phyloP scores from a whole-genome alignment of 2,888 invertebrate species.

The Pollenia labialis region DNA sequence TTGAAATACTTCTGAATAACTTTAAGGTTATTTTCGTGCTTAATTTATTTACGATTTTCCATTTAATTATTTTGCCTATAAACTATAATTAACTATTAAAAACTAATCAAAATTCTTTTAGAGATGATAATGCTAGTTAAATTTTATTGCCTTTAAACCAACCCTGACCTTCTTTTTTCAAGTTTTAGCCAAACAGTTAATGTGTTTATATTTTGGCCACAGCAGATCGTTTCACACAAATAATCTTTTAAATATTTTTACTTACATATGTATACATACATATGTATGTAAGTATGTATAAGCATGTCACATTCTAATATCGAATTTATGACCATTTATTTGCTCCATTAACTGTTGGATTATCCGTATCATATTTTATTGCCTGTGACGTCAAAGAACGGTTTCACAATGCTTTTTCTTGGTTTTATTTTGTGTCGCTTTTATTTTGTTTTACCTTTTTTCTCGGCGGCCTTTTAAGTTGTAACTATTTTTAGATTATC shows the following conservation, averaged over 20 bases:
- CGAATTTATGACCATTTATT: constrained; percentile 20
- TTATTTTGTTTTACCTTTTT: background rate
- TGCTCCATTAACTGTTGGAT: constrained; percentile 40
- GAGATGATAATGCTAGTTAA: no score
- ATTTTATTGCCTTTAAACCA: no score
- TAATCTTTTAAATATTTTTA: background rate
- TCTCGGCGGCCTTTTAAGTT: background rate
- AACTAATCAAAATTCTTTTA: no score
- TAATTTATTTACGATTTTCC: no score
- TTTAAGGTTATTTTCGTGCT: no score
- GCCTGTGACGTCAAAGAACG: background rate
- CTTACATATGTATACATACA: background rate
- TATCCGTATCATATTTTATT: constrained; percentile 23
- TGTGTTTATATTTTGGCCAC: background rate
- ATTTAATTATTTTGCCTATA: no score
- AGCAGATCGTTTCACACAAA: background rate
- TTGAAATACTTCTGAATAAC: no score
- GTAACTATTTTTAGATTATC: constrained; percentile 25
- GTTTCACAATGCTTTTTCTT: background rate
- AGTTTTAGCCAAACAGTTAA: background rate
- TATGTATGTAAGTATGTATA: no score
- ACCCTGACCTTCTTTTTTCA: background rate
- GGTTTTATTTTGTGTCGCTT: no score
- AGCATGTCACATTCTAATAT: background rate
- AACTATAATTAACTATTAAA: no score